These are phyloP conservation scores for Astropecten irregularis DNA, from an alignment of 53 echinoderm and acorn worm genomes.

Conservation along the genomic window DNA sequence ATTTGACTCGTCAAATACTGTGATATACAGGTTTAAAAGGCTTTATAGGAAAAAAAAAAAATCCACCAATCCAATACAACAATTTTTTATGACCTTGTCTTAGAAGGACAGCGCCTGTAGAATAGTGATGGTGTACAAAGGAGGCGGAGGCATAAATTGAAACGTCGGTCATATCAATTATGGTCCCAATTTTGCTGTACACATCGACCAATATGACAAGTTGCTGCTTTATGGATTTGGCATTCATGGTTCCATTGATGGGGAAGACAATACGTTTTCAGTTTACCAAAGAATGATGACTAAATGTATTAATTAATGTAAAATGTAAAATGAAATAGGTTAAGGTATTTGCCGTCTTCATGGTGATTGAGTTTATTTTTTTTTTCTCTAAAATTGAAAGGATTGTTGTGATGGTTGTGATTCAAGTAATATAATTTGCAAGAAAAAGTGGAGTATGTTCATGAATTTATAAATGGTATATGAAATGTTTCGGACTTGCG, in stretches of 20 bases:
- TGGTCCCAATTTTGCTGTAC: conserved; percentile 23
- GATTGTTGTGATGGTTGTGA: background rate
- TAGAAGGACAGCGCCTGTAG: conserved; percentile 1
- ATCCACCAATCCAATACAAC: no score
- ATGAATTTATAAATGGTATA: no score
- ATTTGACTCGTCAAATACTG: no score
- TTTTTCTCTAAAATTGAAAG: conserved; percentile 32
- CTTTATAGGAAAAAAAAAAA: no score
- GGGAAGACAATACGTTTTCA: conserved; percentile 18
- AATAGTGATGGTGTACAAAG: conserved; percentile 6
- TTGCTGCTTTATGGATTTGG: conserved; percentile 68
- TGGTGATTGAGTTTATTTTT: no score
- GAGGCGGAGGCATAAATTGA: conserved; percentile 11
- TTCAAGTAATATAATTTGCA: background rate
- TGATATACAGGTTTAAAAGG: background rate
- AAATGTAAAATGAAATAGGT: conserved; percentile 9
- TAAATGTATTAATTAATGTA: conserved; percentile 19
- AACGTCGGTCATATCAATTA: background rate
- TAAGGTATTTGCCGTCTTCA: no score
- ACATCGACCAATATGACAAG: conserved; percentile 34
- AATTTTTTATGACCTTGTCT: background rate
- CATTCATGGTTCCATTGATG: conserved; percentile 74
- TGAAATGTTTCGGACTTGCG: no score
- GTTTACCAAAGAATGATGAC: background rate
- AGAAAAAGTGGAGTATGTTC: background rate